Base-by-base conservation (phyloP, 2,113 vertebrate genomes). In the Ptychochromis oligacanthus region DNA sequence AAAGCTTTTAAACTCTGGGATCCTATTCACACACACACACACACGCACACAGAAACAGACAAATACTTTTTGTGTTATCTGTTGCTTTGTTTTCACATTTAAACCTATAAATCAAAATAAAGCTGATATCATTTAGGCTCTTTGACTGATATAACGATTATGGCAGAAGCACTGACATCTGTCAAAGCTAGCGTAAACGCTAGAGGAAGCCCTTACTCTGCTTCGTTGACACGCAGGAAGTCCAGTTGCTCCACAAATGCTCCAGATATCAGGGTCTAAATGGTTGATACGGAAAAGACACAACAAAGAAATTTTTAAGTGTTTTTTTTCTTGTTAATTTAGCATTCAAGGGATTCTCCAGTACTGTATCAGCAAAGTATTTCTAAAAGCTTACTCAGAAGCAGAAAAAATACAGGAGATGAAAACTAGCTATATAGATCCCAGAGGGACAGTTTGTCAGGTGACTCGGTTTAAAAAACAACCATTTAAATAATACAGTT, bases 221-320 rank as follows among this genome's bases (percentile, higher is more conserved):
- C 91, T 79, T 98, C 98, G 82, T 97, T 95, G 92, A 99, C 96
- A 55, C 97, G 97, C 49, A 99, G 94, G 88, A 99, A 99, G 93
- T 99, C 98, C 90, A 99, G 92, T 81, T 99, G 98, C 88, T 99
- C 98, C 81, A 99, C 97, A 55, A 98, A 96, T 1, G 98, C 98
- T 93, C 98, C 98, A 52, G 98, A 99, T 93, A 99, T 97, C 89
- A 99, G 92, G 1, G 98, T 99, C 98, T 99, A 94, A 75, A 96
- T 57, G 15, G 67, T 38, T n/a, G 5, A 85, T 4, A 4, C 34
- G 18, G 60, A 17, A 55, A 79, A 56, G 3, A 36, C 14, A 78
- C 7, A 13, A 14, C 62, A 26, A 26, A 58, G 6, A 0, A 40
- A 43, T 36, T 72, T n/a, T n/a, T 24, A 7, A 52, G 22, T 14